A percentile compares a stretch with the other conserved stretches of the same genome.
Evolutionary conservation across 2,113 vertebrate species (phyloP).

Genomic region (Gila orcuttii): DNA sequence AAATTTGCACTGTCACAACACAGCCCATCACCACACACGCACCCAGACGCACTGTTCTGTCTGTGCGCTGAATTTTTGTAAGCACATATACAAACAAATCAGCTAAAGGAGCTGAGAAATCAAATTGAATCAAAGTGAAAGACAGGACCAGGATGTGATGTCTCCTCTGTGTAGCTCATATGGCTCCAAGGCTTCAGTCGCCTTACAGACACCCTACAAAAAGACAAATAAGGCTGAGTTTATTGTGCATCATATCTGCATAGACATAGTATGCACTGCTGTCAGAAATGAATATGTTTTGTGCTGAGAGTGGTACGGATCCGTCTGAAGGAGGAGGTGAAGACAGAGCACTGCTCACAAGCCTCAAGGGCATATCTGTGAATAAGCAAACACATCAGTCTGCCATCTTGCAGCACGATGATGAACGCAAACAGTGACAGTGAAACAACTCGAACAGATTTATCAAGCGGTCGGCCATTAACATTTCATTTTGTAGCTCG

Average conservation of each 20-base stretch:
- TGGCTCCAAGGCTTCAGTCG: neutral
- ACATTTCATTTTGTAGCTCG: constrained; percentile 19
- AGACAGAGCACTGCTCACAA: constrained; percentile 28
- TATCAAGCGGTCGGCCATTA: constrained; percentile 22
- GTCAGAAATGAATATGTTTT: constrained; percentile 7
- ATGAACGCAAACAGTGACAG: constrained; percentile 52
- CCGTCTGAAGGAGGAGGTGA: constrained; percentile 10
- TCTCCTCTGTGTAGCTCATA: neutral
- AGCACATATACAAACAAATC: constrained; percentile 21
- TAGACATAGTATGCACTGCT: neutral
- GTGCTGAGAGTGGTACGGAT: constrained; percentile 22
- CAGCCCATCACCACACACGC: constrained; percentile 3
- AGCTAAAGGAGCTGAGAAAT: neutral
- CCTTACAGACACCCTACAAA: neutral
- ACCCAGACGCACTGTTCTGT: neutral
- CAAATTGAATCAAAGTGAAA: neutral
- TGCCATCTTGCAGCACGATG: constrained; percentile 51
- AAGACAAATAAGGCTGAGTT: neutral
- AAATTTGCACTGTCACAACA: constrained; percentile 46
- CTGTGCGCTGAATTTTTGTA: neutral
- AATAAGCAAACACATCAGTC: constrained; percentile 56
- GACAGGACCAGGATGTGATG: neutral
- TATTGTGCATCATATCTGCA: neutral
- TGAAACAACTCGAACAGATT: constrained; percentile 45
- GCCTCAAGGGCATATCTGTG: constrained; percentile 52